These are phyloP conservation scores for Hippocampus abdominalis DNA, from an alignment of 2,113 vertebrate species.

Conservation along the genomic window DNA sequence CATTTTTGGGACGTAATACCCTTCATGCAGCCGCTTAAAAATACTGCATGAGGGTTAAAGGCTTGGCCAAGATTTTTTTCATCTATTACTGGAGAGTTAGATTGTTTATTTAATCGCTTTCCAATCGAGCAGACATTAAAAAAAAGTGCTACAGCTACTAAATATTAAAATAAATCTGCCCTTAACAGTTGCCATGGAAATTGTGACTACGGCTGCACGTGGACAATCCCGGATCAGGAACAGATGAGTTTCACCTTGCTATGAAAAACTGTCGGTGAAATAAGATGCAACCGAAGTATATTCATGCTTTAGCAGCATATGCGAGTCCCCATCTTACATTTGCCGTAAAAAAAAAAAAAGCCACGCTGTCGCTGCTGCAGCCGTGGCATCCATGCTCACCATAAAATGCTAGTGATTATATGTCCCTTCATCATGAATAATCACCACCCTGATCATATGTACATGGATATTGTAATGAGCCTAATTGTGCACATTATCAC, in stretches of 20 bases:
- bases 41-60: too few relatives aligned
- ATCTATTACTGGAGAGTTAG: background rate
- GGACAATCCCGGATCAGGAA: background rate
- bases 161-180: conserved; percentile 1
- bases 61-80: background rate
- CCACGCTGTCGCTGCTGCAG: conserved; percentile 10
- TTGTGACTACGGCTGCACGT: background rate
- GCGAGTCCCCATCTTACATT: background rate
- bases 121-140: background rate
- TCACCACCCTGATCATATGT: conserved; percentile 56
- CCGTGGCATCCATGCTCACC: conserved; percentile 19
- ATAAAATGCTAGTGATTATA: conserved; percentile 64
- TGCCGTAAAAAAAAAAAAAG: background rate
- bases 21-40: too few relatives aligned
- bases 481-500: conserved; percentile 66
- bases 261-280: background rate
- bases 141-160: background rate
- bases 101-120: background rate
- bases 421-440: conserved; percentile 66
- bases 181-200: conserved; percentile 9
- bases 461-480: conserved; percentile 67
- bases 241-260: background rate
- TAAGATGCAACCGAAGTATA: background rate
- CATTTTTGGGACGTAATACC: too few relatives aligned
- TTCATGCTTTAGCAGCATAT: background rate